Percentiles rank a stretch among this genome's conserved stretches.
phyloP scores from a whole-genome alignment of 2,797 vertebrate genomes.

The Allobates femoralis region DNA sequence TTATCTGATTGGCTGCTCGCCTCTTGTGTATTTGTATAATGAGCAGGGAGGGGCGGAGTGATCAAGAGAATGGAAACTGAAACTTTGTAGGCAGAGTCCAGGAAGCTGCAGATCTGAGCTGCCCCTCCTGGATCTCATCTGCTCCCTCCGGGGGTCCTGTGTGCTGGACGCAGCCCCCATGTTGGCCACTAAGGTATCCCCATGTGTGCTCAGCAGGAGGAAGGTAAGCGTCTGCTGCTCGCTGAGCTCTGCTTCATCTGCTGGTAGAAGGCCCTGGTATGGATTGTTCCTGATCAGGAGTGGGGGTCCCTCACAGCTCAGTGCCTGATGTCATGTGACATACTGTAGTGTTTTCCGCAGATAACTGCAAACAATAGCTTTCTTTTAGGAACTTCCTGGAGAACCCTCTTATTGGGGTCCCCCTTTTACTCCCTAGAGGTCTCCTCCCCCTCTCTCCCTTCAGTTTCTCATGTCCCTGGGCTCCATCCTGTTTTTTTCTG shows the following conservation, averaged over 20 bases:
- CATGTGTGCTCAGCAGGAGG: background rate
- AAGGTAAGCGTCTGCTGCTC: slow-evolving; percentile 1
- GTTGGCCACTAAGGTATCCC: background rate
- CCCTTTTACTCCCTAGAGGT: no score
- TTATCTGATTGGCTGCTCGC: slow-evolving; percentile 1
- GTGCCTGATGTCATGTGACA: background rate
- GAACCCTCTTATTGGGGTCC: no score
- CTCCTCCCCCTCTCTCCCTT: no score
- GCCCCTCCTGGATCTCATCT: background rate
- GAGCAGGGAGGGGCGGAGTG: background rate
- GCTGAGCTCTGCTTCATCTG: background rate
- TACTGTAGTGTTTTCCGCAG: background rate
- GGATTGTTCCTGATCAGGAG: no score
- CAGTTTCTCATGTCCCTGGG: no score
- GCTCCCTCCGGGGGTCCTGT: background rate
- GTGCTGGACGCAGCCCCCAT: background rate
- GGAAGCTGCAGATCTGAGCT: slow-evolving; percentile 2
- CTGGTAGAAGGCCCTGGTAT: no score
- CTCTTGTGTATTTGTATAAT: background rate
- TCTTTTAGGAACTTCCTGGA: no score
- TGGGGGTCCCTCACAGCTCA: no score
- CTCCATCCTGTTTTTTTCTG: no score
- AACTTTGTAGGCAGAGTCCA: background rate
- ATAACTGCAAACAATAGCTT: background rate
- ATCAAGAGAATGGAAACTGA: slow-evolving; percentile 52